Evolutionary conservation across 1,140 invertebrate species (phyloP), one percentile per base, ranked within the genome.

Genomic region (Trachelipus rathkii): DNA sequence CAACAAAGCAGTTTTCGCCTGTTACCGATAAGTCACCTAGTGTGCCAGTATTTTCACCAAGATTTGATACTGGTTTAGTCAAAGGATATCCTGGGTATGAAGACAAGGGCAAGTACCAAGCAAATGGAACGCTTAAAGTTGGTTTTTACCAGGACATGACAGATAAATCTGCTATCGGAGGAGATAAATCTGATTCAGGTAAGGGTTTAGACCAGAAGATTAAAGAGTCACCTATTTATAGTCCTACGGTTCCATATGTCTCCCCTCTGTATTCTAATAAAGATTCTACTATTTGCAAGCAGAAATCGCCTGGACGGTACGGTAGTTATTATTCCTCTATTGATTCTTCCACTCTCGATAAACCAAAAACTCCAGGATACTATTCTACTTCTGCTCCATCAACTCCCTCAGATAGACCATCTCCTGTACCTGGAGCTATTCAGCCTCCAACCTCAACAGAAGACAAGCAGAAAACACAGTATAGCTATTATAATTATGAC

Each of bases 121-220:
- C 79, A n/a, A 91, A 91, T 84, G 91, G 90, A 1, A 89, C 91
- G 21, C 90, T 92, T 4, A 88, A 91, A 77, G 91, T 91, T 50
- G 91, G 91, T 4, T 92, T 92, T 82, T 92, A 92, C 84, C 91
- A 92, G 84, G 91, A 92, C 79, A 92, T 79, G 77, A 79, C 81
- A 15, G 78, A 82, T 33, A 82, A 82, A 77, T 66, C 78, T 24
- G 68, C 53, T 11, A 33, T 33, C 33, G 33, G 1, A 33, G 53
- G 67, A 44, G 79, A 81, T 68, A 81, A 78, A 53, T 53, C 75
- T 4, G 79, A 81, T 33, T 15, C 50, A 60, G 73, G 73, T n/a
- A 78, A 81, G 23, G 68, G 19, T 44, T 72, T 70, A 10, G 79
- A 81, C n/a, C 79, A 77, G 43, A 81, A 81, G 43, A 71, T 76